A percentile compares a stretch with the other conserved stretches of the same genome.
Evolutionary conservation across 2,888 invertebrate species (phyloP).

Genomic region (Subacronicta megacephala): DNA sequence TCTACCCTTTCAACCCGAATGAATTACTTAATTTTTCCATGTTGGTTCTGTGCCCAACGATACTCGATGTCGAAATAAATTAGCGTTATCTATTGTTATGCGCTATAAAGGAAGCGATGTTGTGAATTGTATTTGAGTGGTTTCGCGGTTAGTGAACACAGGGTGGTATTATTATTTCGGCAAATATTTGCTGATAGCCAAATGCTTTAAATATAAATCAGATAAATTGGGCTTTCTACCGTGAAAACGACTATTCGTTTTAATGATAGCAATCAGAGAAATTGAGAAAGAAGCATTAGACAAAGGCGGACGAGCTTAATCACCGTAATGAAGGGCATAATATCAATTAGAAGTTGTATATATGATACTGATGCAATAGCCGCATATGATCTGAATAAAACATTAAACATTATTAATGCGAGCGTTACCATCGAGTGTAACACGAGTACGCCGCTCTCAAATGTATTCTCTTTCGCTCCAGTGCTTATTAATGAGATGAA

Average conservation of each 20-base stretch:
- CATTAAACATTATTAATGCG: constrained; percentile 78
- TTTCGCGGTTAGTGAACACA: constrained; percentile 68
- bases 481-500: constrained; percentile 85
- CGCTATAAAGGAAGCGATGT: constrained; percentile 67
- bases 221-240: constrained; percentile 31
- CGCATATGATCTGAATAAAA: constrained; percentile 73
- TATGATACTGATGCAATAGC: constrained; percentile 56
- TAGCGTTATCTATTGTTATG: constrained; percentile 76
- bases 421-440: constrained; percentile 71
- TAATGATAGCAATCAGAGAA: constrained; percentile 40
- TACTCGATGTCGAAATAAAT: constrained; percentile 83
- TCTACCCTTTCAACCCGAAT: constrained; percentile 86
- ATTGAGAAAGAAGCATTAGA: constrained; percentile 44
- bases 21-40: constrained; percentile 88
- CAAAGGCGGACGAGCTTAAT: constrained; percentile 49
- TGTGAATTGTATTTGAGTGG: constrained; percentile 73
- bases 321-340: constrained; percentile 50
- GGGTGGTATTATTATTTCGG: constrained; percentile 64
- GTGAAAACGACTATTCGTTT: constrained; percentile 40
- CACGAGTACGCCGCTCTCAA: constrained; percentile 69
- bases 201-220: constrained; percentile 37
- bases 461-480: constrained; percentile 80
- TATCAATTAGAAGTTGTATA: constrained; percentile 56
- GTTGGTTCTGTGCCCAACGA: constrained; percentile 75
- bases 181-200: constrained; percentile 64